Evolutionary conservation across 2,113 vertebrate genomes (phyloP), one percentile per base, ranked within the genome.

Genomic region (Cyanistes caeruleus): DNA sequence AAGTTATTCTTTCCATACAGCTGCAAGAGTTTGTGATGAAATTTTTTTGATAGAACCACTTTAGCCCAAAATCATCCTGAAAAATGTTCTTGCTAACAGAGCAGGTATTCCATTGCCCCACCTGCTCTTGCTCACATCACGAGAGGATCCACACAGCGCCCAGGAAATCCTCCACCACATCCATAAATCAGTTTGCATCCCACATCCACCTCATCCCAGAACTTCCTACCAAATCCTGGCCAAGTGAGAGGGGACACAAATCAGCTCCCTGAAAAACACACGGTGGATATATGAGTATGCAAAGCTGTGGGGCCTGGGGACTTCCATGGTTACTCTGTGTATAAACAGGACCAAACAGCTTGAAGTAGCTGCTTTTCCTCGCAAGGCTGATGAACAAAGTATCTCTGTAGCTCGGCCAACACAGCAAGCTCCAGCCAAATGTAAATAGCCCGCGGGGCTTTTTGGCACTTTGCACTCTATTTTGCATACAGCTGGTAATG

Each of bases 401-500:
- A 88, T 84, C 94, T 95, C 94, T 97, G 90, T 96, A 95, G 79
- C 94, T 84, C 87, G 94, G 97, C 96, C 97, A 97, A 48, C 75
- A 11, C 87, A 87, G 94, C 90, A 21, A 96, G 93, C 93, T 89
- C 82, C 91, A 96, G 96, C 91, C 96, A 97, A 97, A 95, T 73
- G 86, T 92, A 95, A 95, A 97, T 87, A 96, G 93, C 97, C 95
- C 67, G 55, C 69, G 70, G 95, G 95, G 95, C 81, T 95, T 91
- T 95, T 91, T 97, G 90, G 96, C 94, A 89, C 95, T 82, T 81
- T 18, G 64, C 60, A 15, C 87, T 96, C 94, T 95, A 23, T 89
- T 97, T 96, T 95, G 93, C 96, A 95, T 97, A 94, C 96, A 97
- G 95, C 94, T 97, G 97, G 94, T 94, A 94, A 95, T 95, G 94